These are phyloP conservation scores for Epirrhoe tristata DNA, from an alignment of 2,888 invertebrate species.

Conservation along the genomic window DNA sequence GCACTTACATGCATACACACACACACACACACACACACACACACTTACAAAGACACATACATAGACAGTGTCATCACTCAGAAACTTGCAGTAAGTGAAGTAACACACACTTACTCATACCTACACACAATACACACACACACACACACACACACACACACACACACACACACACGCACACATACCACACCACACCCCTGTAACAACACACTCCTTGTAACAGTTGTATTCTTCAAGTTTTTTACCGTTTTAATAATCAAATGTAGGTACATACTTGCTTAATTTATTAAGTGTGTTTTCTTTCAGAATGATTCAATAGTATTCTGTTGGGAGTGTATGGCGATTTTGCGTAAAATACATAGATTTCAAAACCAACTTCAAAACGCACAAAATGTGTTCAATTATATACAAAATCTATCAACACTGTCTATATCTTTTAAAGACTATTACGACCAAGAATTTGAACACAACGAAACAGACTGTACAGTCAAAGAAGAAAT, in stretches of 20 bases:
- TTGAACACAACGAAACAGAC: slow-evolving; percentile 8
- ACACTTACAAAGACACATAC: no score
- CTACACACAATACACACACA: no score
- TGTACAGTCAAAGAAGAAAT: background rate
- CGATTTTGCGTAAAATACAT: slow-evolving; percentile 38
- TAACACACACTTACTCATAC: no score
- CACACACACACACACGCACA: no score
- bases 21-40: no score
- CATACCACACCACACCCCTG: no score
- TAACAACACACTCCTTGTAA: no score
- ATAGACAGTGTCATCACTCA: no score
- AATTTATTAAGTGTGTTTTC: background rate
- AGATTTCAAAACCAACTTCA: slow-evolving; percentile 42
- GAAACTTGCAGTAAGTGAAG: no score
- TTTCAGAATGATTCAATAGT: slow-evolving; percentile 16
- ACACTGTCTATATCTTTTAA: slow-evolving; percentile 26
- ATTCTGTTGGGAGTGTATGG: slow-evolving; percentile 46
- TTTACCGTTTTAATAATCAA: no score
- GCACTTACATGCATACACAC: background rate
- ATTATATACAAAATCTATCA: slow-evolving; percentile 23
- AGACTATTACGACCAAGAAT: slow-evolving; percentile 33
- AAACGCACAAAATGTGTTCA: slow-evolving; percentile 25
- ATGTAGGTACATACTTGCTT: background rate
- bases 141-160: no score
- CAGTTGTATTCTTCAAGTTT: no score